Evolutionary conservation across 2,113 vertebrate genomes (phyloP), one percentile per base, ranked within the genome.

Genomic region (Stomatorhinus ivindoensis): DNA sequence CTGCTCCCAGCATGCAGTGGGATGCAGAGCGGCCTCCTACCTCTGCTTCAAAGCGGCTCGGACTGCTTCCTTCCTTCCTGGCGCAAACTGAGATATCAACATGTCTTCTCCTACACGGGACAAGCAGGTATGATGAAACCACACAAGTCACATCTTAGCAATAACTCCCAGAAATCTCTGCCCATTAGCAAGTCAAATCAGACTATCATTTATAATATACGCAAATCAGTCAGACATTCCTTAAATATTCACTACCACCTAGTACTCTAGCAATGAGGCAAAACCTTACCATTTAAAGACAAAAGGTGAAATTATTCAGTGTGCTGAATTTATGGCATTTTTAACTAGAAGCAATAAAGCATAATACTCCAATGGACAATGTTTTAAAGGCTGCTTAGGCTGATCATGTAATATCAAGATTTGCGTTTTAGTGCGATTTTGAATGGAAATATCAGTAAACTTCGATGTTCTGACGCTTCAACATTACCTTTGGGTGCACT

Each of bases 1-100:
- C 39, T 9, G 82, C n/a, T 55, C 17, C 19, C 39, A 44, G 50
- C 3, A 46, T 19, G 51, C 51, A 50, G n/a, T 3, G 19, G 35
- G 55, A 17, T 8, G 73, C 4, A 61, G 19, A 50, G 2, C 31
- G 15, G 31, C 48, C 24, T 31, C 95, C 94, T 94, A 99, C 98
- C 97, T 97, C 89, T 97, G 96, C 87, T 95, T 97, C 93, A 99
- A 93, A 27, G 93, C 93, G 1, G 95, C 93, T 90, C 96, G 94
- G 17, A 96, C 85, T 80, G 94, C 95, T 86, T 96, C 96, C 50
- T 97, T 98, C 90, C 96, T 94, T 27, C 97, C 97, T 51, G 92
- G 3, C 0, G 94, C 69, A 58, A 96, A 98, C 0, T 94, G 96
- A 35, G 96, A 98, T 90, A 98, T 97, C 88, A 96, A 91, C 48